Evolutionary conservation across 2,113 vertebrate genomes (phyloP), one percentile per base, ranked within the genome.

Genomic region (Dicrurus megarhynchus): DNA sequence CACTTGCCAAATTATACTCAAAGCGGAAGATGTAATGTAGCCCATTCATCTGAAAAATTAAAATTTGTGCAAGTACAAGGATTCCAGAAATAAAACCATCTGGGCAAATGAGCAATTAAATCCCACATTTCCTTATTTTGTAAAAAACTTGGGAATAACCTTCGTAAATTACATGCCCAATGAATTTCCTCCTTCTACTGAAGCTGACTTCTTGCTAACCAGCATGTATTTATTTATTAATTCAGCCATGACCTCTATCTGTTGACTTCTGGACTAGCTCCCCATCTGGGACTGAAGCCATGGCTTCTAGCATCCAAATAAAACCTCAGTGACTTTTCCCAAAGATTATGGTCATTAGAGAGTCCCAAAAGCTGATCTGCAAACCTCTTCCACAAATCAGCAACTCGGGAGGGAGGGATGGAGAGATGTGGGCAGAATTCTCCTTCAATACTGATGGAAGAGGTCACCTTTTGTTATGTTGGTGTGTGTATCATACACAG

Each of bases 81-180:
- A 94, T 97, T 96, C 90, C 93, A 97, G 97, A 97, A 98, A 97
- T 98, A 97, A 97, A 96, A 96, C 60, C 64, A 83, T 94, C 95
- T 94, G 96, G 97, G 95, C 77, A 97, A 97, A 96, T 95, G 95
- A 97, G 97, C 95, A 93, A 95, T 95, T 96, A 97, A 96, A 96
- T n/a, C 82, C 90, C 88, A 84, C 39, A 96, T 95, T 94, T 93
- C 91, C 96, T 91, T 94, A 91, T 77, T 86, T 96, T 95, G 70
- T 95, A 50, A 89, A 91, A 90, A 87, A 90, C n/a, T 87, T 97
- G 89, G 95, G 97, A 97, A 97, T 97, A 97, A 97, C 94, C 95
- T 94, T 49, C 12, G 75, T 53, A 94, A 96, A 84, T 96, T 96
- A 90, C 86, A 95, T 17, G 33, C 69, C 78, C 88, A 87, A n/a